These are phyloP conservation scores for Alloscopus bannaensis DNA, from an alignment of 2,888 invertebrate genomes.

Conservation along the genomic window DNA sequence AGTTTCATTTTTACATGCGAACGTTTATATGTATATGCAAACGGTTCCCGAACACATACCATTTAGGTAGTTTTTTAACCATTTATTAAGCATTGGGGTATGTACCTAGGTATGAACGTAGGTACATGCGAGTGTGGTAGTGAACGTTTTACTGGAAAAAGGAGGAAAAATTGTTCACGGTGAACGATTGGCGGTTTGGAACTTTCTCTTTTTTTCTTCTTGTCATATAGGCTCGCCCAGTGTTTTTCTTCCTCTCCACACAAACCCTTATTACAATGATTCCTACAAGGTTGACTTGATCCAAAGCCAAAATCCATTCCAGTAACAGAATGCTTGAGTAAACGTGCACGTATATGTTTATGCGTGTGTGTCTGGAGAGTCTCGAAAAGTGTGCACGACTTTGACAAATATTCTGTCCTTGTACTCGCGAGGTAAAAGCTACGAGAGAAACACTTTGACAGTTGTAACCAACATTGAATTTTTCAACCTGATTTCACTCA, in stretches of 20 bases:
- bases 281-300: background rate
- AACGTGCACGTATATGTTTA: too few species aligned
- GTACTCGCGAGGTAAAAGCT: too few species aligned
- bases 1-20: too few species aligned
- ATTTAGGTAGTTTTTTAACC: too few species aligned
- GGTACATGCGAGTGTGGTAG: background rate
- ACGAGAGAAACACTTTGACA: constrained; percentile 17
- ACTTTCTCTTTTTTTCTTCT: constrained; percentile 32
- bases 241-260: constrained; percentile 2
- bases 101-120: constrained; percentile 1
- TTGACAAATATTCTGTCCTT: constrained; percentile 47
- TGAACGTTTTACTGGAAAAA: background rate
- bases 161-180: background rate
- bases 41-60: too few species aligned
- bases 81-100: too few species aligned
- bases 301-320: constrained; percentile 20
- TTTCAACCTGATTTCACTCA: constrained; percentile 18
- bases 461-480: constrained; percentile 32
- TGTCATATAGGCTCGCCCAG: background rate
- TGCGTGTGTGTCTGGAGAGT: too few species aligned
- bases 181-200: constrained; percentile 29
- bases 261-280: constrained; percentile 16
- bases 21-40: too few species aligned
- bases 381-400: background rate
- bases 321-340: too few species aligned